phyloP scores from a whole-genome alignment of 2,113 vertebrate species.

The Nothocercus julius region DNA sequence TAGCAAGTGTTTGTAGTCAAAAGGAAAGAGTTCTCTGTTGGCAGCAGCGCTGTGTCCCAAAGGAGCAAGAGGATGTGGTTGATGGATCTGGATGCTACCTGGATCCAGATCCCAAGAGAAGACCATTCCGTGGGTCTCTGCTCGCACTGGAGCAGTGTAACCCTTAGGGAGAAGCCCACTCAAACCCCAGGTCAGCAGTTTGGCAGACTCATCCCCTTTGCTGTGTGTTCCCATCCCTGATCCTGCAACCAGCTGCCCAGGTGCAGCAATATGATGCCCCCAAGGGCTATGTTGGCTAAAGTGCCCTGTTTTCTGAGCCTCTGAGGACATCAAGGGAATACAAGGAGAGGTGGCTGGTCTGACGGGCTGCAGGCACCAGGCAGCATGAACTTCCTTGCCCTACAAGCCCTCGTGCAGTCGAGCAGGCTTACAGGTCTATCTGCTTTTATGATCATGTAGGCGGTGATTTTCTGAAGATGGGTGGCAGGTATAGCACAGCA shows the following conservation, averaged over 20 bases:
- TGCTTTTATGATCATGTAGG: neutral
- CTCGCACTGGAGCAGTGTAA: neutral
- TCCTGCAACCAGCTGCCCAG: accelerated
- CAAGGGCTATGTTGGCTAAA: neutral
- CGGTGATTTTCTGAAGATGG: neutral
- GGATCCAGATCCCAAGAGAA: neutral
- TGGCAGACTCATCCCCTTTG: neutral
- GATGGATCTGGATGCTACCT: neutral
- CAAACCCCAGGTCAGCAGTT: neutral
- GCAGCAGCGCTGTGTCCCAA: neutral
- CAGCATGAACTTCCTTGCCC: neutral
- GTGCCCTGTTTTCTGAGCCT: neutral
- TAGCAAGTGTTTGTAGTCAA: neutral
- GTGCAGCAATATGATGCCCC: accelerated
- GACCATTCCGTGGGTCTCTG: neutral
- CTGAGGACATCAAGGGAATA: neutral
- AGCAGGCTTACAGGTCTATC: neutral
- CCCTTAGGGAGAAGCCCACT: neutral
- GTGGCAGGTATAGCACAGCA: neutral
- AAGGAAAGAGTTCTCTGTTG: neutral
- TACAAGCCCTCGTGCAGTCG: neutral
- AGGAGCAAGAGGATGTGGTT: neutral
- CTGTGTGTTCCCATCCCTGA: neutral
- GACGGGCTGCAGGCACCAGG: neutral
- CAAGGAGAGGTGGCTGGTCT: neutral